Conservation (phyloP, 1,140 invertebrate species). For the Scaptomyza graminum region DNA sequence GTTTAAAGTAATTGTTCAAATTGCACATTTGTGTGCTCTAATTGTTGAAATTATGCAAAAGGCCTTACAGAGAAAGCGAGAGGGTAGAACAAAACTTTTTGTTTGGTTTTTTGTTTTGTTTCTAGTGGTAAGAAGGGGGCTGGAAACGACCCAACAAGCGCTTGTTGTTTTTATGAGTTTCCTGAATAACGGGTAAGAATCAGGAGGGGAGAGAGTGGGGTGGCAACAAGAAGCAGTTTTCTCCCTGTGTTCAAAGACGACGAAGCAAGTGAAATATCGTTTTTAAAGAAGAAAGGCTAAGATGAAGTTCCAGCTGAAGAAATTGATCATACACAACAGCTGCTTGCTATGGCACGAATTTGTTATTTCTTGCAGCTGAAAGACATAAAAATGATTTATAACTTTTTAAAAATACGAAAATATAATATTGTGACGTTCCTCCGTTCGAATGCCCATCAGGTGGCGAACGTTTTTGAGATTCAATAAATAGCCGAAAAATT, state of each 20-base stretch:
- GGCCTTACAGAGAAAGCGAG: constrained; percentile 16
- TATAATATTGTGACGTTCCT: too few relatives aligned
- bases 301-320: not conserved
- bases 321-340: not conserved
- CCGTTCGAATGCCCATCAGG: too few relatives aligned
- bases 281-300: not conserved
- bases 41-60: constrained; percentile 57
- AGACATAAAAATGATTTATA: too few relatives aligned
- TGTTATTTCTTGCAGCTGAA: not conserved
- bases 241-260: not conserved
- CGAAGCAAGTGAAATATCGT: too few relatives aligned
- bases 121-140: constrained; percentile 8
- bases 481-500: too few relatives aligned
- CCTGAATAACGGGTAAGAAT: not conserved
- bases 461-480: too few relatives aligned
- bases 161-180: constrained; percentile 51
- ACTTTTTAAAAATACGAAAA: too few relatives aligned
- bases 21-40: constrained; percentile 63
- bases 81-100: constrained; percentile 30
- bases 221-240: constrained; percentile 1
- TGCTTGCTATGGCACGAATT: not conserved
- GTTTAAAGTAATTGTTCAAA: constrained; percentile 57
- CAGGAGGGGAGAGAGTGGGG: not conserved
- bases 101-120: too few relatives aligned
- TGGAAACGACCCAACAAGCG: constrained; percentile 24